Percentiles rank a stretch among this genome's conserved stretches.
These are phyloP conservation scores for Goniozus legneri DNA, from an alignment of 1,140 invertebrate species.

Conservation along the genomic window DNA sequence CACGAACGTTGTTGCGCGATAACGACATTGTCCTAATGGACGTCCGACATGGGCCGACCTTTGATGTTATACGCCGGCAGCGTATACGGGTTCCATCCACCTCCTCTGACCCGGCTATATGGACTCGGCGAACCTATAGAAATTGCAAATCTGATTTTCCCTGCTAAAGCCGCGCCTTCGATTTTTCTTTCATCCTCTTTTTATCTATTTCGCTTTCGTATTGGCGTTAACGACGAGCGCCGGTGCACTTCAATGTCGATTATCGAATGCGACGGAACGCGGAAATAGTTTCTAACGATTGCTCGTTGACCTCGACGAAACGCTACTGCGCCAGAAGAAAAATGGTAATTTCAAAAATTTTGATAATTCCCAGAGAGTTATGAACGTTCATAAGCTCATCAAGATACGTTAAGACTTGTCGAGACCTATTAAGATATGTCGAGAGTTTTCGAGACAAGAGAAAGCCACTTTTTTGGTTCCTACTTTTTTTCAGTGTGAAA, in stretches of 20 bases:
- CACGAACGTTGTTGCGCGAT: slow-evolving; percentile 2
- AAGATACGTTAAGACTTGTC: no score
- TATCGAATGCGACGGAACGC: no score
- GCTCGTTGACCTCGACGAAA: not conserved
- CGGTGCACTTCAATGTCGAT: no score
- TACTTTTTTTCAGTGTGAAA: no score
- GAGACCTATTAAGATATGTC: no score
- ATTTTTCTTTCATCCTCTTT: not conserved
- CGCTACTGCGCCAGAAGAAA: not conserved
- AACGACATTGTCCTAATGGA: slow-evolving; percentile 6
- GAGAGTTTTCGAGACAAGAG: no score
- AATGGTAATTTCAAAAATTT: no score
- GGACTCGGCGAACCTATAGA: not conserved
- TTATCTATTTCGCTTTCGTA: not conserved
- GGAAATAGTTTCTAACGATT: not conserved
- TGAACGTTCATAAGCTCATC: no score
- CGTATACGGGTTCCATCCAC: not conserved
- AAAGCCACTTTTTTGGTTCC: no score
- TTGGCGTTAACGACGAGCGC: no score
- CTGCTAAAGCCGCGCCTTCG: not conserved
- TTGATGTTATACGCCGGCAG: slow-evolving; percentile 1
- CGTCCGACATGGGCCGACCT: slow-evolving; percentile 1
- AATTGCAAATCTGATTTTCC: not conserved
- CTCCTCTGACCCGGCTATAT: not conserved
- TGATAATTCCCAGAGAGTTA: no score